phyloP scores from a whole-genome alignment of 2,797 vertebrate genomes.

The Xiphophorus birchmanni region DNA sequence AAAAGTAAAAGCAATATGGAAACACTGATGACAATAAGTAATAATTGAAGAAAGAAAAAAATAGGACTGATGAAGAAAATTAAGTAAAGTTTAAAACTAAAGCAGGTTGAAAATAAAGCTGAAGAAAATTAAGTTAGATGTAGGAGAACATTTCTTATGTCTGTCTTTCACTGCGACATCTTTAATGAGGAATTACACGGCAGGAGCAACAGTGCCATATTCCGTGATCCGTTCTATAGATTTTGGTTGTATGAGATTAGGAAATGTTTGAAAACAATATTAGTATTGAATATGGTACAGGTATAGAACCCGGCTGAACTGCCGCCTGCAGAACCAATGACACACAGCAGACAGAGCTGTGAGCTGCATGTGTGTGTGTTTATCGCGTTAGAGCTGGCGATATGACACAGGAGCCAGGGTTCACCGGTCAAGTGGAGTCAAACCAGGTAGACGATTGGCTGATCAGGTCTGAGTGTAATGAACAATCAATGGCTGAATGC shows the following conservation, averaged over 20 bases:
- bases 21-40: not conserved
- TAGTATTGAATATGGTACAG: slow-evolving; percentile 58
- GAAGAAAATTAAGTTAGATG: not conserved
- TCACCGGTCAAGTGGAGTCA: slow-evolving; percentile 77
- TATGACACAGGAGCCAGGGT: slow-evolving; percentile 57
- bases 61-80: not conserved
- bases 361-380: slow-evolving; percentile 45
- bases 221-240: slow-evolving; percentile 62
- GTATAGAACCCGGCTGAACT: slow-evolving; percentile 44
- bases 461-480: slow-evolving; percentile 95
- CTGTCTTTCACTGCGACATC: slow-evolving; percentile 24
- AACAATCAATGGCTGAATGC: slow-evolving; percentile 98
- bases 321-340: not conserved
- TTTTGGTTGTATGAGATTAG: slow-evolving; percentile 71
- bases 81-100: not conserved
- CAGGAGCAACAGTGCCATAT: slow-evolving; percentile 39
- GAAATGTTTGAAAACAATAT: slow-evolving; percentile 47
- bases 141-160: slow-evolving; percentile 17
- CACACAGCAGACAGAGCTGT: slow-evolving; percentile 40
- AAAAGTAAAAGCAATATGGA: not conserved
- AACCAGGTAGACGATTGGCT: slow-evolving; percentile 89
- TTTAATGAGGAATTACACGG: slow-evolving; percentile 21
- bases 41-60: not conserved
- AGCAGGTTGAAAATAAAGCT: not conserved
- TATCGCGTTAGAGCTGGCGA: slow-evolving; percentile 56